Evolutionary conservation across 2,113 vertebrate species (phyloP).

Genomic region (Galemys pyrenaicus): DNA sequence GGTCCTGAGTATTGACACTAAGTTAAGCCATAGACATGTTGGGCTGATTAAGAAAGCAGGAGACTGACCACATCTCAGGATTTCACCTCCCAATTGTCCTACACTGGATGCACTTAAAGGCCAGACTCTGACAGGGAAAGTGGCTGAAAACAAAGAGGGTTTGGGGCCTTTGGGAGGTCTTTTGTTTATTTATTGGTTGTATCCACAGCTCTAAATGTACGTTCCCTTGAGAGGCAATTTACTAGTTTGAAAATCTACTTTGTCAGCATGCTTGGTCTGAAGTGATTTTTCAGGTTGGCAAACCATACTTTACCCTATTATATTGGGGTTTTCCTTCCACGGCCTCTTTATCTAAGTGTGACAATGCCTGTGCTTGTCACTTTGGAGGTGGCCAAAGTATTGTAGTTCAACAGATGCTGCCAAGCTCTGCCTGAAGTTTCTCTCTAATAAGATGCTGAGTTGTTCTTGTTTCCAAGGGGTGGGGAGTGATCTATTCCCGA

Average conservation of each 20-base stretch:
- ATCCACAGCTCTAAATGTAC: background rate
- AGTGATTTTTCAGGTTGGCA: background rate
- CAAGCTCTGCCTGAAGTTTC: background rate
- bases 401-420: background rate
- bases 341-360: background rate
- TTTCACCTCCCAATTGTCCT: background rate
- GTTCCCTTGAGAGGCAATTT: background rate
- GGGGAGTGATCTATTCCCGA: background rate
- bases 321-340: background rate
- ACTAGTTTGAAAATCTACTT: background rate
- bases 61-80: background rate
- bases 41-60: background rate
- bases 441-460: background rate
- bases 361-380: background rate
- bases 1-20: constrained; percentile 15
- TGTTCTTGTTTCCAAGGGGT: background rate
- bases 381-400: background rate
- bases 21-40: constrained; percentile 1
- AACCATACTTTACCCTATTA: rapidly evolving
- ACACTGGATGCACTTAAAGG: background rate
- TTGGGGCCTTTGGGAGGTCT: background rate
- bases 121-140: background rate
- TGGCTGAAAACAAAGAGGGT: background rate
- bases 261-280: background rate
- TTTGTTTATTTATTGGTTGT: background rate